These are phyloP conservation scores for Cantharis rufa DNA, from an alignment of 2,888 invertebrate genomes.

Conservation along the genomic window DNA sequence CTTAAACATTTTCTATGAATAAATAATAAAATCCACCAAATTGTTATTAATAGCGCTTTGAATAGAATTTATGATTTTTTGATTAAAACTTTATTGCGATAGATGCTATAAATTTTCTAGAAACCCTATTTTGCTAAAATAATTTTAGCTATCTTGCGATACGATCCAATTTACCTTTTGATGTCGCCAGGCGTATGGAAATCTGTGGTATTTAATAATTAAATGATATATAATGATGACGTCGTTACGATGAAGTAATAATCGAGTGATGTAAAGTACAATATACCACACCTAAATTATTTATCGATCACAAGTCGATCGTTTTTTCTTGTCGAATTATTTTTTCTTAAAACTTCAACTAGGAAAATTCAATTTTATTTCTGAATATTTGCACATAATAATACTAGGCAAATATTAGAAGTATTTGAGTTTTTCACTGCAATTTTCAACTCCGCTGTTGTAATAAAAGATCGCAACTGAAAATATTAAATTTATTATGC, in stretches of 20 bases:
- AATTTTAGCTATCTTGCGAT: background rate
- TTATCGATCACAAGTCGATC: background rate
- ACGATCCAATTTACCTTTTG: background rate
- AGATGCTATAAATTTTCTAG: background rate
- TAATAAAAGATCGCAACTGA: background rate
- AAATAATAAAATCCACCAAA: background rate
- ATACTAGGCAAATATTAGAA: background rate
- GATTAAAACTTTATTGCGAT: background rate
- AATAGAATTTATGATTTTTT: background rate
- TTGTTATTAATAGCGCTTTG: background rate
- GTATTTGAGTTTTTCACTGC: background rate
- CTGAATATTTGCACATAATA: background rate
- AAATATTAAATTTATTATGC: background rate
- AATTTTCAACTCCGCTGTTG: background rate
- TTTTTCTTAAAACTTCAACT: background rate
- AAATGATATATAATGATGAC: background rate
- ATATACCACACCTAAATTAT: background rate
- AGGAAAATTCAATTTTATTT: background rate
- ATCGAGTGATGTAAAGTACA: background rate
- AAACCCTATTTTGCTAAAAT: background rate
- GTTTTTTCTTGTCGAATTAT: too few species aligned
- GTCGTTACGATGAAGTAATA: background rate
- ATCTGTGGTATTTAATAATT: background rate
- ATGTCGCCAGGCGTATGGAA: background rate
- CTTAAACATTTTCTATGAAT: background rate